Evolutionary conservation across 2,888 invertebrate species (phyloP).

Genomic region (Anticlea derivata): DNA sequence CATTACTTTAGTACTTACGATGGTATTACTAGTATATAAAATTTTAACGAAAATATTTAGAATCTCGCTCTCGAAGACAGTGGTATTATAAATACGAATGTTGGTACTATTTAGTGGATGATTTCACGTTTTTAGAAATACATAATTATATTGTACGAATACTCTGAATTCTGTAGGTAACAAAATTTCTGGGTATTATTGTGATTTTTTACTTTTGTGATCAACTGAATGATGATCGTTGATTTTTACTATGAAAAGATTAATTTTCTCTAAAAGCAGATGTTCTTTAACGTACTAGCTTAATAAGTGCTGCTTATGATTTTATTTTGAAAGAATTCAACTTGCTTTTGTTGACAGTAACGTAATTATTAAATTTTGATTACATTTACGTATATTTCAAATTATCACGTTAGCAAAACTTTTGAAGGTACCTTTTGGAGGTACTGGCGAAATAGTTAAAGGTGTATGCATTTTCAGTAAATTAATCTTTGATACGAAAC

Average conservation of each 20-base stretch:
- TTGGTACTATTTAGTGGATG: constrained; percentile 64
- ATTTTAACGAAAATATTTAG: constrained; percentile 73
- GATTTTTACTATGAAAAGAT: constrained; percentile 36
- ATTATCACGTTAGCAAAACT: constrained; percentile 31
- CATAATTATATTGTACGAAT: constrained; percentile 69
- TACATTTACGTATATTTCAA: constrained; percentile 24
- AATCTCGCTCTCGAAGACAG: constrained; percentile 78
- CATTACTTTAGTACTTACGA: constrained; percentile 74
- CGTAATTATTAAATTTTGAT: no score
- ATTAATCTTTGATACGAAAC: constrained; percentile 28
- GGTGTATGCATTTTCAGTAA: constrained; percentile 19
- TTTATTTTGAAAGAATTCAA: constrained; percentile 9
- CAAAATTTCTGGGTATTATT: constrained; percentile 66
- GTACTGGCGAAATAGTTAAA: constrained; percentile 7
- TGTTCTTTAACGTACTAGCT: constrained; percentile 30
- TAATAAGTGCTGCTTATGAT: constrained; percentile 24
- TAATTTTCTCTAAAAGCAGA: constrained; percentile 43
- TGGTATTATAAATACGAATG: constrained; percentile 74
- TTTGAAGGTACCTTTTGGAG: constrained; percentile 29
- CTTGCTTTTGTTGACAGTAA: no score
- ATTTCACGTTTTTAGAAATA: constrained; percentile 75
- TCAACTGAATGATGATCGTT: constrained; percentile 32
- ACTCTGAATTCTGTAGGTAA: constrained; percentile 75
- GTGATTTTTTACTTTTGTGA: constrained; percentile 54
- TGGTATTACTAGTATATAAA: constrained; percentile 81